A percentile compares a stretch with the other conserved stretches of the same genome.
Conservation (phyloP, 2,113 vertebrate genomes). For the Hyperopisus bebe region DNA sequence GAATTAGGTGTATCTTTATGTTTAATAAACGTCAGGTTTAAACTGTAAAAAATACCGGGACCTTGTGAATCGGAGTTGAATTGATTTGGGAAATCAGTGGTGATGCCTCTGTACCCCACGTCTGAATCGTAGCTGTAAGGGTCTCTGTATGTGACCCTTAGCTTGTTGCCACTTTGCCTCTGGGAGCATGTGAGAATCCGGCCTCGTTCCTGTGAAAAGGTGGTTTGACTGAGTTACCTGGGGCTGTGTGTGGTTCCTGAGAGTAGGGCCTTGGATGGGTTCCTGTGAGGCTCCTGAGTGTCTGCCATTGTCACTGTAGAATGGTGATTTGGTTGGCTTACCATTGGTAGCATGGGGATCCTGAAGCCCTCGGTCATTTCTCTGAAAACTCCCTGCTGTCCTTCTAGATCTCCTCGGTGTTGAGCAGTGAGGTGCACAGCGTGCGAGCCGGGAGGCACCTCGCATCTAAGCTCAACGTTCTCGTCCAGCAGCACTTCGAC, state of each 20-base stretch:
- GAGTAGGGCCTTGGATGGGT: not conserved
- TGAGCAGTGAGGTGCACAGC: constrained; percentile 91
- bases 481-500: constrained; percentile 98
- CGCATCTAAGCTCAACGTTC: constrained; percentile 86
- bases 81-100: not conserved
- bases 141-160: not conserved
- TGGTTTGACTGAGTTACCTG: not conserved
- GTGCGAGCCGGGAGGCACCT: constrained; percentile 90
- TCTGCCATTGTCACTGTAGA: not conserved
- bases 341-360: not conserved
- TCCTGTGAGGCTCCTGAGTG: not conserved
- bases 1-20: not conserved
- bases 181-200: not conserved
- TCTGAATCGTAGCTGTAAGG: not conserved
- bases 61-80: not conserved
- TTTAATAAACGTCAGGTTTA: not conserved
- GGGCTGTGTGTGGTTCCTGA: not conserved
- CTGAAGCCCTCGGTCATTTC: not conserved
- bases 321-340: not conserved
- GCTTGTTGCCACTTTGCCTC: not conserved
- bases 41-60: not conserved
- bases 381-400: not conserved
- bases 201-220: not conserved
- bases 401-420: constrained; percentile 68
- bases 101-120: not conserved